These are phyloP conservation scores for Augiades crinisus DNA, from an alignment of 2,888 invertebrate species.

Conservation along the genomic window DNA sequence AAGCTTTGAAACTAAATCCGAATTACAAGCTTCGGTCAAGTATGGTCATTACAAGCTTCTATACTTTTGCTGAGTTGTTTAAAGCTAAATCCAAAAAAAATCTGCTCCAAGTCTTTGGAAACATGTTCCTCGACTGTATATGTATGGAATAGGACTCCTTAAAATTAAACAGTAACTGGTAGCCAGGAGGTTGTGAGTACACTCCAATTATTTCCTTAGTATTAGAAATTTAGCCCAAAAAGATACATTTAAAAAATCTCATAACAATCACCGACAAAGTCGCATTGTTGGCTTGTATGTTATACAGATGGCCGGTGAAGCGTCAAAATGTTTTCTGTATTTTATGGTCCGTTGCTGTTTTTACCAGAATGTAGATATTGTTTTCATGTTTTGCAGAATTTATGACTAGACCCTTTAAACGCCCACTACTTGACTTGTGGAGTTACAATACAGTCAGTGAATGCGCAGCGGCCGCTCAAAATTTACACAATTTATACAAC, in stretches of 20 bases:
- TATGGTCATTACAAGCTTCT: too few relatives aligned
- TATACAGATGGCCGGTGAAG: neutral
- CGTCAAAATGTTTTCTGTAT: conserved; percentile 20
- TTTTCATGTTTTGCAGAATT: conserved; percentile 24
- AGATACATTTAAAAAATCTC: neutral
- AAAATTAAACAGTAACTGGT: too few relatives aligned
- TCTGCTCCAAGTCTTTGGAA: too few relatives aligned
- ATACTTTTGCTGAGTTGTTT: too few relatives aligned
- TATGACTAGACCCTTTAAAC: conserved; percentile 18
- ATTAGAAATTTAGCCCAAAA: neutral
- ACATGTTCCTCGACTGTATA: too few relatives aligned
- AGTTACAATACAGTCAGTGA: neutral
- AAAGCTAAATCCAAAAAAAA: too few relatives aligned
- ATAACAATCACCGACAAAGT: neutral
- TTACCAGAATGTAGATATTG: conserved; percentile 16
- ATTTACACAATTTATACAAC: too few relatives aligned
- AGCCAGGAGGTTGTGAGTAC: too few relatives aligned
- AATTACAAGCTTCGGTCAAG: too few relatives aligned
- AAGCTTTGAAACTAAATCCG: too few relatives aligned
- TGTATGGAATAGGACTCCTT: too few relatives aligned
- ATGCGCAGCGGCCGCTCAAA: neutral
- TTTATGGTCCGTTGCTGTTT: conserved; percentile 15
- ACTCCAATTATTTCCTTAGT: too few relatives aligned
- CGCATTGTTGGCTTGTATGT: neutral
- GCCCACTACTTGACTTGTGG: conserved; percentile 19